Percentiles rank a stretch among this genome's conserved stretches.
These are phyloP conservation scores for Eunapius fragilis DNA, from an alignment of 37 sponge, comb jelly and placozoan genomes.

Conservation along the genomic window DNA sequence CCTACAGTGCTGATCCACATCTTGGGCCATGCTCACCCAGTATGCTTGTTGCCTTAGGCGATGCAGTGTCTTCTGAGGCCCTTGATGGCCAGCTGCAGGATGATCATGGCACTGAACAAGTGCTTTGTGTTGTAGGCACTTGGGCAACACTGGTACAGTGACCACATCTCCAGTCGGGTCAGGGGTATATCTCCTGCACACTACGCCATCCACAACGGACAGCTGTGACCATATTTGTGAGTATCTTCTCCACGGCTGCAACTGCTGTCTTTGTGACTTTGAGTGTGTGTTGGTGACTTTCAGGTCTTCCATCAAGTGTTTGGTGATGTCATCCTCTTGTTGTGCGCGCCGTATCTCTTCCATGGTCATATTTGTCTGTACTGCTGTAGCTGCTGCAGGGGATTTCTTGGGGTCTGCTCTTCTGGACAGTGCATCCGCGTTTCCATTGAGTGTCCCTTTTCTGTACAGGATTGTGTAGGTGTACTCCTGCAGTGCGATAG, in stretches of 20 bases:
- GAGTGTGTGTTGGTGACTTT: background rate
- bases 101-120: conserved; percentile 19
- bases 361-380: background rate
- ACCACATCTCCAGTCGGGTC: conserved; percentile 21
- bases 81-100: conserved; percentile 53
- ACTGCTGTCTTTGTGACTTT: conserved; percentile 8
- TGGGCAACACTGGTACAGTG: conserved; percentile 31
- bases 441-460: conserved; percentile 48
- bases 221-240: conserved; percentile 50
- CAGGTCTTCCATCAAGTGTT: background rate
- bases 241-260: conserved; percentile 27
- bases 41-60: conserved; percentile 38
- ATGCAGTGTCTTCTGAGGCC: conserved; percentile 50
- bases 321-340: background rate
- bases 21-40: conserved; percentile 61
- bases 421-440: conserved; percentile 67
- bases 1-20: conserved; percentile 41
- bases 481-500: conserved; percentile 51
- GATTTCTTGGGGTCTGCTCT: background rate
- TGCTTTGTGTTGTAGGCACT: background rate
- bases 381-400: background rate
- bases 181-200: conserved; percentile 37
- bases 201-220: conserved; percentile 31
- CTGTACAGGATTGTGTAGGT: conserved; percentile 34
- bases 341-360: background rate